phyloP scores from a whole-genome alignment of 2,113 vertebrate genomes.

The Callospermophilus lateralis region DNA sequence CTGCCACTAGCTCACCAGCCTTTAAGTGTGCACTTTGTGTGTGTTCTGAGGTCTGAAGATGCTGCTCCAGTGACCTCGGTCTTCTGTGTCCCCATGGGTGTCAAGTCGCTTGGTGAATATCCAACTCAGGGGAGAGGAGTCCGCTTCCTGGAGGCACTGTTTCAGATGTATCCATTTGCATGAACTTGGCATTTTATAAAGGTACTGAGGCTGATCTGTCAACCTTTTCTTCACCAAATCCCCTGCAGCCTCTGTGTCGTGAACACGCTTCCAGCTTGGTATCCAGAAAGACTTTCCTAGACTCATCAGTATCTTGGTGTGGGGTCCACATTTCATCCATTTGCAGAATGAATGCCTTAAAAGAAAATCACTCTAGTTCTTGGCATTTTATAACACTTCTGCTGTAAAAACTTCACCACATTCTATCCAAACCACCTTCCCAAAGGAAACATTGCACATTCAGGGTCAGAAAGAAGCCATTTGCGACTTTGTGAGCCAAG shows the following conservation, averaged over 20 bases:
- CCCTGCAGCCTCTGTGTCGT: not conserved
- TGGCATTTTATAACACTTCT: not conserved
- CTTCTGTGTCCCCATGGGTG: not conserved
- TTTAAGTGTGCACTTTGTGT: not conserved
- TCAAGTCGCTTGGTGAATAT: not conserved
- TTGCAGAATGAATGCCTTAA: not conserved
- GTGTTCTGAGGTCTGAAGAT: not conserved
- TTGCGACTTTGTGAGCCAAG: no score
- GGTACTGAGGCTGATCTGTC: not conserved
- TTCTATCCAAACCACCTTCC: not conserved
- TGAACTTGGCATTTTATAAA: not conserved
- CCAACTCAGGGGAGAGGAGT: rapidly evolving
- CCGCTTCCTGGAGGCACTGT: no score
- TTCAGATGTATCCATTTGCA: no score
- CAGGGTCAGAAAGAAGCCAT: not conserved
- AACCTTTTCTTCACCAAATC: not conserved
- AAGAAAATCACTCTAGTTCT: not conserved
- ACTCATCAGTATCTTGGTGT: not conserved
- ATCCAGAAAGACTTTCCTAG: not conserved
- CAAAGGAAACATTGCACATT: no score
- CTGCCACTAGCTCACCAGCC: not conserved
- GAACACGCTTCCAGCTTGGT: not conserved
- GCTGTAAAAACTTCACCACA: not conserved
- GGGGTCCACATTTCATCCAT: not conserved
- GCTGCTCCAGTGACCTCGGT: not conserved